Base-by-base conservation (phyloP, 2,888 invertebrate species). In the Ichneumoninae sp. region DNA sequence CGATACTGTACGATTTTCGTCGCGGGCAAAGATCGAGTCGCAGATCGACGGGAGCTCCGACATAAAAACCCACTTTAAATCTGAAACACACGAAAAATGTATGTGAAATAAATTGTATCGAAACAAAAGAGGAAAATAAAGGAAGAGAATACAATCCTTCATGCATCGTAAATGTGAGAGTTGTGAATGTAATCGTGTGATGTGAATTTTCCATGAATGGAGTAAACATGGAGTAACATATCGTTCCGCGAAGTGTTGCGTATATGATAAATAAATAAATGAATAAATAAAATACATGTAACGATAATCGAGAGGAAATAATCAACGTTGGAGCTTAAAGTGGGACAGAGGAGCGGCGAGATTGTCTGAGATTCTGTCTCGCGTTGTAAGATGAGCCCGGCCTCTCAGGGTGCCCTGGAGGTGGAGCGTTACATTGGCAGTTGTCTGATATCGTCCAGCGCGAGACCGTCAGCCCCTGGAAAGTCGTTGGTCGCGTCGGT, bases 331-430 rank as follows among this genome's bases (percentile, higher is more conserved):
- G 50, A 47, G 44, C 71, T 0, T 0, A 40, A 19, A 19, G n/a
- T 10, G 40, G 68, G 26, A 10, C 30, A 30, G 26, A 54, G 16
- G 50, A 33, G 36, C 30, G 36, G 13, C 50, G 75, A 52, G 13
- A 47, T 71, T 69, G 94, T 94, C 94, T 94, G 94, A 94, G 94
- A 88, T 90, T 85, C 85, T 68, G 84, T 80, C 57, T 78, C 60
- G 69, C 75, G 86, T 87, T 88, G 93, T 94, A 95, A 95, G 94
- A 97, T 97, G 97, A 96, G 97, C 95, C 97, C 96, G 94, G 96
- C 96, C 94, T 94, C 95, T 89, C 94, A 94, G 92, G 95, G 95
- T 89, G 93, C 94, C 89, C 92, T 95, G 87, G 95, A 95, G 93
- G 95, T 95, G 90, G 96, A 96, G 94, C 94, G 95, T 89, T 96